Conservation (phyloP, 2,888 invertebrate genomes). For the Saturnia japonica region DNA sequence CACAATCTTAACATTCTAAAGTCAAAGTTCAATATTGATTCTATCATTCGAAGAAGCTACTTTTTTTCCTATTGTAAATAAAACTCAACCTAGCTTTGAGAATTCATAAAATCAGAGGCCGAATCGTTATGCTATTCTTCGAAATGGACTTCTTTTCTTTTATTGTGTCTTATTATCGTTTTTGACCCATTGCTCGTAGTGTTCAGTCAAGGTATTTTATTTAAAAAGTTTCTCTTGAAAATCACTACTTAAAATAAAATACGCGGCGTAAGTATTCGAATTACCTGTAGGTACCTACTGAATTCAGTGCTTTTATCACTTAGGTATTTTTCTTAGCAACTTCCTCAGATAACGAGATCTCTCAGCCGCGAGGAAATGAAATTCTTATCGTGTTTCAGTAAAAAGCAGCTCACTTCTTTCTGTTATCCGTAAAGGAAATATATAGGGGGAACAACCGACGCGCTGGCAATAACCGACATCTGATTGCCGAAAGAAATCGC, state of each 20-base stretch:
- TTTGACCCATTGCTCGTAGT: constrained; percentile 22
- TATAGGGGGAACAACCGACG: constrained; percentile 61
- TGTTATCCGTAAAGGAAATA: constrained; percentile 77
- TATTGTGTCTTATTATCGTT: constrained; percentile 36
- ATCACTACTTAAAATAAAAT: constrained; percentile 43
- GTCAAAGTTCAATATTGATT: constrained; percentile 49
- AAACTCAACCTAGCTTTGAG: constrained; percentile 77
- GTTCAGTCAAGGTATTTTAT: constrained; percentile 15
- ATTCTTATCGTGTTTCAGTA: constrained; percentile 79
- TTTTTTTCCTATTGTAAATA: constrained; percentile 65
- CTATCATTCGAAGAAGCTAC: constrained; percentile 39
- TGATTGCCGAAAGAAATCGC: constrained; percentile 71
- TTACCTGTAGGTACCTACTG: constrained; percentile 64
- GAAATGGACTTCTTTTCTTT: constrained; percentile 54
- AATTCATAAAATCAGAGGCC: constrained; percentile 76
- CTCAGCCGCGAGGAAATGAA: constrained; percentile 78
- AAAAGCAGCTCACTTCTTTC: constrained; percentile 74
- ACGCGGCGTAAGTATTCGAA: constrained; percentile 47
- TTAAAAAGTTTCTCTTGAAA: constrained; percentile 22
- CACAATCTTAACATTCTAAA: constrained; percentile 40
- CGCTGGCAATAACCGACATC: constrained; percentile 67
- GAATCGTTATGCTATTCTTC: constrained; percentile 64
- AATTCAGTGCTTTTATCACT: constrained; percentile 76
- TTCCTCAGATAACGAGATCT: constrained; percentile 77
- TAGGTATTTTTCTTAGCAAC: constrained; percentile 77